Evolutionary conservation across 1,140 invertebrate genomes (phyloP), one percentile per base, ranked within the genome.

Genomic region (Sminthurides bifidus): DNA sequence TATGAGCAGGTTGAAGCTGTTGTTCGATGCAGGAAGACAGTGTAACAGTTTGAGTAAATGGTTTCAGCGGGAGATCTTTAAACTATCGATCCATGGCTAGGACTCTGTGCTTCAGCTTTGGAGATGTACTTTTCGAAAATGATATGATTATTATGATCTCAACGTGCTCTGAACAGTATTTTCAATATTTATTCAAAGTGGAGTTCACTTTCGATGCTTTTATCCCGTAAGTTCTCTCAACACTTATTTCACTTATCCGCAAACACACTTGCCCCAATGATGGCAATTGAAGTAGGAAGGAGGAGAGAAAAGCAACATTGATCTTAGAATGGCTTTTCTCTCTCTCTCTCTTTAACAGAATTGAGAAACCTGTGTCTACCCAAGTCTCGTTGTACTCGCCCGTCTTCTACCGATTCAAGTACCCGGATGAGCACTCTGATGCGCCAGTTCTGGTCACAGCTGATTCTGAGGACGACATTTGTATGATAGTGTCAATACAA

Each of bases 331-430:
- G n/a, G n/a, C n/a, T n/a, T n/a, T n/a, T n/a, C n/a, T n/a, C n/a
- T 43, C 41, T 17, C 26, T 43, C 26, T 24, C 33, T 43, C 41
- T 43, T 19, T 21, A 35, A 35, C 41, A 10, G 41, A 21, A 12
- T 23, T 19, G 17, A 24, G 10, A 43, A 43, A 43, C 41, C 41
- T 10, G 17, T 23, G 27, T 44, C 27, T n/a, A n/a, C n/a, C n/a
- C n/a, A n/a, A n/a, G 46, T 49, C n/a, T n/a, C 46, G 19, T 19
- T 49, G 27, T 35, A 6, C n/a, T 68, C 72, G 53, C 75, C 74
- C 31, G 66, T 69, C 24, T 79, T 75, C 68, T 79, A 72, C 67
- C 72, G 72, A 58, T 76, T 73, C 64, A 64, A 66, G 29, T 75
- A 76, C 59, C 68, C 78, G 17, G 52, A 66, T 2, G 35, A 6